Base-by-base conservation (phyloP, 2,797 vertebrate genomes). In the Clangula hyemalis region DNA sequence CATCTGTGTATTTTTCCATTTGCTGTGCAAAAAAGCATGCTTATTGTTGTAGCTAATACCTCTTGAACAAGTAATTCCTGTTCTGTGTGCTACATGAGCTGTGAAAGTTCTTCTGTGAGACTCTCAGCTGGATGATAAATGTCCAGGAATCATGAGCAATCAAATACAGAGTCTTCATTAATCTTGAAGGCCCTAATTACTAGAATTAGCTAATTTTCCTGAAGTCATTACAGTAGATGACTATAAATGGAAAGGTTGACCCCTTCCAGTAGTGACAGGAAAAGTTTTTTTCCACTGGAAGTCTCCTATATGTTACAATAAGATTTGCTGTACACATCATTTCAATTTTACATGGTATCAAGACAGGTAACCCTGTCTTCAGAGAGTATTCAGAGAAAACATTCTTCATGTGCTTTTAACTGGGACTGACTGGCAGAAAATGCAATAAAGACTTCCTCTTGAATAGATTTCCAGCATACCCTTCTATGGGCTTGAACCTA, bases 101-200 rank as follows among this genome's bases (percentile, higher is more conserved):
- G 28, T 25, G 66, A 47, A 71, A 65, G 47, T 73, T 77, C 45
- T 73, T 79, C 47, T 66, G 13, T 66, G 78, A 68, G 78, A 83
- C 74, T 53, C 76, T 2, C 36, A 65, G 58, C 53, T 61, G 57
- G 61, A 73, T 95, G 84, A 87, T 87, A 24, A 41, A 75, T 81
- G 75, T 45, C 36, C 73, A 66, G 71, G 69, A 90, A 87, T 84
- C 73, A 66, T 73, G 54, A 90, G 58, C 87, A 86, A 58, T 93
- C 79, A 66, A 71, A 36, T 64, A 25, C 39, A 64, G 72, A 36
- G 68, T 19, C 53, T 76, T 88, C 80, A 80, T 86, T 88, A 94
- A 88, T 84, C 61, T 77, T 90, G 65, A 85, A 85, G n/a, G 36
- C 70, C 53, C 73, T 96, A 78, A 92, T 94, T 95, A 88, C 28